Conservation (phyloP, 2,113 vertebrate species). For the Meles meles region DNA sequence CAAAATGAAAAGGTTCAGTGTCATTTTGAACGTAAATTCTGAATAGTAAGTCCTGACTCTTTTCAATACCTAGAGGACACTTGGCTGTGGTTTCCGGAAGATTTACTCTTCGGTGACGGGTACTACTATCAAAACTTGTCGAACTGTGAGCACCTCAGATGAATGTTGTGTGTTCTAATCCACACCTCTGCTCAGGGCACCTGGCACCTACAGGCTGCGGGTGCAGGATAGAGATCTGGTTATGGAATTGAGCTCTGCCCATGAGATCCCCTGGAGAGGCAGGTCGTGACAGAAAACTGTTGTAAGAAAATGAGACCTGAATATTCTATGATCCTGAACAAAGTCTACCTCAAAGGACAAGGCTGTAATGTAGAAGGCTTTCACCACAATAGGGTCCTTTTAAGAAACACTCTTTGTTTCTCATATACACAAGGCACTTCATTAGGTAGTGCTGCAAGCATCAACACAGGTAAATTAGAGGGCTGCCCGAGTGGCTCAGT, state of each 20-base stretch:
- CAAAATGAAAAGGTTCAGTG: neutral
- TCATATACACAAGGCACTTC: neutral
- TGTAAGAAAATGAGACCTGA: neutral
- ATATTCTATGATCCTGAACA: neutral
- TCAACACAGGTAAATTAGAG: neutral
- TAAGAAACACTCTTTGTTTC: neutral
- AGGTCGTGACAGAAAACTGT: neutral
- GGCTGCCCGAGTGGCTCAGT: neutral
- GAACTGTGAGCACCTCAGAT: neutral
- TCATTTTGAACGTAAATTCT: neutral
- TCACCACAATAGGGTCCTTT: neutral
- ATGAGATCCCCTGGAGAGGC: neutral
- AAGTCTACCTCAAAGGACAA: neutral
- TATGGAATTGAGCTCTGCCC: neutral
- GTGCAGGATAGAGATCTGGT: neutral
- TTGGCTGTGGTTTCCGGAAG: neutral
- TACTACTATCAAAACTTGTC: neutral
- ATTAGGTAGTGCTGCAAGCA: neutral
- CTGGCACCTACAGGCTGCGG: neutral
- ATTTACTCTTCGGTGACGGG: neutral
- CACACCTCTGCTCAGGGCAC: neutral
- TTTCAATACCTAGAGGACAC: neutral
- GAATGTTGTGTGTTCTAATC: fast-evolving
- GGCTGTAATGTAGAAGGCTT: neutral
- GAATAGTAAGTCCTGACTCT: neutral